Percentiles rank a stretch among this genome's conserved stretches.
Conservation (phyloP, 2,113 vertebrate genomes). For the Callionymus lyra region DNA sequence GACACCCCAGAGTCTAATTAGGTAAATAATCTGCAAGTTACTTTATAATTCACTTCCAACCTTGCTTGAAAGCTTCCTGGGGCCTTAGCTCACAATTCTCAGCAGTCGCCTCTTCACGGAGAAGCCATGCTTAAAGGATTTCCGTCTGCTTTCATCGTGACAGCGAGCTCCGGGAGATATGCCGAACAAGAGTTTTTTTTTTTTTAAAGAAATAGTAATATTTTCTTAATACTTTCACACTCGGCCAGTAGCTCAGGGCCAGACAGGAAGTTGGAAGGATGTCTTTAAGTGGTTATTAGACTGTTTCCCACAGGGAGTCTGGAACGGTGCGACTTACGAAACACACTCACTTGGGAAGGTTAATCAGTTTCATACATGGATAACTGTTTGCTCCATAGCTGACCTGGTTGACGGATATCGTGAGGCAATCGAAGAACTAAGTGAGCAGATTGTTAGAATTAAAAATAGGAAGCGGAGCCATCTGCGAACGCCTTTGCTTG, state of each 20-base stretch:
- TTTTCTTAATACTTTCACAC: slow-evolving; percentile 27
- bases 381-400: too few relatives aligned
- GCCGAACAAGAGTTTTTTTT: slow-evolving; percentile 5
- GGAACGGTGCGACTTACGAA: too few relatives aligned
- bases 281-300: slow-evolving; percentile 33
- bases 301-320: not conserved
- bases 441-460: too few relatives aligned
- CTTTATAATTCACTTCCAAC: too few relatives aligned
- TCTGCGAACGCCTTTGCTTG: too few relatives aligned
- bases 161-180: slow-evolving; percentile 1
- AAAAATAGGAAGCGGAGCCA: too few relatives aligned
- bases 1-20: too few relatives aligned
- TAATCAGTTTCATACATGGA: too few relatives aligned
- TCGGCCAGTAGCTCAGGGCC: slow-evolving; percentile 10
- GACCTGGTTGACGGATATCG: too few relatives aligned
- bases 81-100: not conserved
- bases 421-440: too few relatives aligned
- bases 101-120: slow-evolving; percentile 6
- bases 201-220: slow-evolving; percentile 20
- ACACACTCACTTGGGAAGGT: too few relatives aligned
- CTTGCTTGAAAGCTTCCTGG: not conserved
- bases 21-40: too few relatives aligned
- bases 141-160: slow-evolving; percentile 40
- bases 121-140: slow-evolving; percentile 30
- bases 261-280: slow-evolving; percentile 12